A percentile compares a stretch with the other conserved stretches of the same genome.
phyloP scores from a whole-genome alignment of 1,140 invertebrate genomes.

The Scaptomyza hsui region DNA sequence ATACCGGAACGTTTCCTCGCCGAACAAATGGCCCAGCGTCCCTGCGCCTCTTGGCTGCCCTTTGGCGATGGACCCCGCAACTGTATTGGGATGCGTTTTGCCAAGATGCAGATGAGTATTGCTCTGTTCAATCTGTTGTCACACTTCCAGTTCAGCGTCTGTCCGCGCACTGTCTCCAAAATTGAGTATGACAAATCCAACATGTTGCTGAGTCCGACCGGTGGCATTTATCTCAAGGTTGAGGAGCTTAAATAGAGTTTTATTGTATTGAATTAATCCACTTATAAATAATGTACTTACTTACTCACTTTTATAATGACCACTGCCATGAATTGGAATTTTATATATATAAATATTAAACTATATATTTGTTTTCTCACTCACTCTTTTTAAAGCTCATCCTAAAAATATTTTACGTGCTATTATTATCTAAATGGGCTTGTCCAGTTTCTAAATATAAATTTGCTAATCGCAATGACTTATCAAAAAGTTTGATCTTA shows the following conservation, averaged over 20 bases:
- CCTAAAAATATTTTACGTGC: too few species aligned
- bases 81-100: conserved; percentile 85
- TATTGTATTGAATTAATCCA: neutral
- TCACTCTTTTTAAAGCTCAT: too few species aligned
- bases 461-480: neutral
- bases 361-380: too few species aligned
- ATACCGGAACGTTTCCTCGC: conserved; percentile 86
- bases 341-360: too few species aligned
- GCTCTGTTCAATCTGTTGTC: conserved; percentile 82
- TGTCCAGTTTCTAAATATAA: neutral
- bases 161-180: conserved; percentile 81
- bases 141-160: conserved; percentile 76
- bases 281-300: neutral
- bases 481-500: too few species aligned
- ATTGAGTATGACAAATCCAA: conserved; percentile 83
- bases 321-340: conserved; percentile 3
- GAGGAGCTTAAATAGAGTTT: conserved; percentile 28
- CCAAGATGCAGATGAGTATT: conserved; percentile 84
- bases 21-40: conserved; percentile 81
- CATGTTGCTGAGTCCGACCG: conserved; percentile 81
- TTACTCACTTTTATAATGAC: neutral
- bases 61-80: conserved; percentile 86
- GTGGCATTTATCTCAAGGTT: conserved; percentile 82
- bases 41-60: conserved; percentile 85
- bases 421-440: too few species aligned